Conservation (phyloP, 2,888 invertebrate species). For the Thecocarcelia acutangulata region DNA sequence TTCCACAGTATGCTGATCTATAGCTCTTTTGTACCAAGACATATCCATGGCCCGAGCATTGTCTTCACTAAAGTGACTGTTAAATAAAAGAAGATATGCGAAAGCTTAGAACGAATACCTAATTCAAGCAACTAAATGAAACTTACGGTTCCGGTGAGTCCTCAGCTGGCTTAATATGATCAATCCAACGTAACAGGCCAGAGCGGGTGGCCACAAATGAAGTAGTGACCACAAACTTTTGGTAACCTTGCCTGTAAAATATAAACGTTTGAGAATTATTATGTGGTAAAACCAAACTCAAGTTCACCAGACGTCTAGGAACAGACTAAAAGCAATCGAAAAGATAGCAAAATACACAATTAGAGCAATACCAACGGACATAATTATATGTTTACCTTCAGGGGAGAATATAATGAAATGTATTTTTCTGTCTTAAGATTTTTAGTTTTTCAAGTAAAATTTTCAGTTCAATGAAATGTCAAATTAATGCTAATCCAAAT, state of each 20-base stretch:
- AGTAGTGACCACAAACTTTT: constrained; percentile 91
- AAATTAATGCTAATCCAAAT: no score
- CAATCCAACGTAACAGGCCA: constrained; percentile 93
- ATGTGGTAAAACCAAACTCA: not conserved
- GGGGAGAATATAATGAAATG: no score
- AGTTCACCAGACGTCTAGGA: constrained; percentile 1
- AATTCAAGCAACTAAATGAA: not conserved
- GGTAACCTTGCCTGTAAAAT: constrained; percentile 89
- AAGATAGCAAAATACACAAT: not conserved
- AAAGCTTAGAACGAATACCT: no score
- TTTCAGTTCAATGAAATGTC: no score
- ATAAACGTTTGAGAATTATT: constrained; percentile 5
- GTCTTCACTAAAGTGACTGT: constrained; percentile 90
- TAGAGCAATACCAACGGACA: no score
- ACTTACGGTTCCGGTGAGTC: constrained; percentile 87
- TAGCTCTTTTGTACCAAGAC: constrained; percentile 94
- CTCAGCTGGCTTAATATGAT: constrained; percentile 84
- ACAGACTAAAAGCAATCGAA: not conserved
- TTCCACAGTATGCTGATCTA: constrained; percentile 93
- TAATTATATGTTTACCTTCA: no score
- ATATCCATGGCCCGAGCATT: constrained; percentile 92
- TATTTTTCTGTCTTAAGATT: no score
- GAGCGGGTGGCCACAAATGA: constrained; percentile 95
- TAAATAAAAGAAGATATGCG: not conserved
- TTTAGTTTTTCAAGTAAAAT: no score